phyloP scores from a whole-genome alignment of 1,140 invertebrate species.

The Trichonephila inaurata region DNA sequence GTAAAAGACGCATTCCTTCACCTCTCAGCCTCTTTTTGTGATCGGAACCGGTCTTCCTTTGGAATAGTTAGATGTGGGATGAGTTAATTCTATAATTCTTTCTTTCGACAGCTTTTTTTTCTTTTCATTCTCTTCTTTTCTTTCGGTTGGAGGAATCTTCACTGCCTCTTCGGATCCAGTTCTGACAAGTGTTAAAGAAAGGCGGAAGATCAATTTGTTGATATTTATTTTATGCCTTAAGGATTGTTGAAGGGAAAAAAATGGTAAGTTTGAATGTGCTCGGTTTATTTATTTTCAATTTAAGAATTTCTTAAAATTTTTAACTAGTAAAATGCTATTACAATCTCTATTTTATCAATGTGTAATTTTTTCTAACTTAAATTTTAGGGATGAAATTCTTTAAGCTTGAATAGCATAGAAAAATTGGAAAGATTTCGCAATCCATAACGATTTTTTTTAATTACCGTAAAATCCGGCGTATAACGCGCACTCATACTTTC shows the following conservation, averaged over 20 bases:
- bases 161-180: not conserved
- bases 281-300: not conserved
- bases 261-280: not conserved
- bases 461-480: no score
- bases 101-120: not conserved
- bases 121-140: not conserved
- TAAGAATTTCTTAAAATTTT: not conserved
- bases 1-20: constrained; percentile 27
- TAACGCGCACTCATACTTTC: no score
- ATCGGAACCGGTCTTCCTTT: not conserved
- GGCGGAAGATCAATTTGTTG: not conserved
- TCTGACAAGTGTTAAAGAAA: not conserved
- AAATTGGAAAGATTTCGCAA: no score
- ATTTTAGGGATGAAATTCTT: no score
- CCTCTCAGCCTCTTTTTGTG: not conserved
- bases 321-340: not conserved
- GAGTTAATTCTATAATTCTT: not conserved
- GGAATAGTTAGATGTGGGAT: not conserved
- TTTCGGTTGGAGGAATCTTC: not conserved
- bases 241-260: not conserved
- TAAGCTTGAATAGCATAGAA: no score
- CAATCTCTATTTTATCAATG: not conserved
- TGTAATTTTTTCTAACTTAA: no score
- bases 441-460: no score
- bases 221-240: not conserved